These are phyloP conservation scores for Chinchilla lanigera DNA, from an alignment of 2,113 vertebrate species.

Conservation along the genomic window DNA sequence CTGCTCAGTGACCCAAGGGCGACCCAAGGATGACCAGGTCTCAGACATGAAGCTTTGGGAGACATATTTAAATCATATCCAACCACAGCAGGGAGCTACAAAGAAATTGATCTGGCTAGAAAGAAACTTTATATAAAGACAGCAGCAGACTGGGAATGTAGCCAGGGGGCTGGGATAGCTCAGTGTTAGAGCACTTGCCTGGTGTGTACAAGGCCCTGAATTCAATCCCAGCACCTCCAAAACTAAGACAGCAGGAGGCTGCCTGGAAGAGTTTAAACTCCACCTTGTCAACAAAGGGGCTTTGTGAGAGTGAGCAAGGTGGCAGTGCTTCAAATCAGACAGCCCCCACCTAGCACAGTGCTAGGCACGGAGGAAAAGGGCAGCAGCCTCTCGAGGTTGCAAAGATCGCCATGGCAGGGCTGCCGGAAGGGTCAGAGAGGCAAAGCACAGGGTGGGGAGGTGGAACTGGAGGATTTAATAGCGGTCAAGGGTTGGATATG, in stretches of 20 bases:
- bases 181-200: not conserved
- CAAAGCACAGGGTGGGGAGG: not conserved
- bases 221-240: not conserved
- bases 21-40: not conserved
- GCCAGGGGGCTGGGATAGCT: not conserved
- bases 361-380: not conserved
- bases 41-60: not conserved
- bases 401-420: not conserved
- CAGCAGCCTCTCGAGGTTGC: not conserved
- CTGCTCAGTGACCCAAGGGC: not conserved
- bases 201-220: not conserved
- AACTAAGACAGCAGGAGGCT: not conserved
- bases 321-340: not conserved
- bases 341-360: not conserved
- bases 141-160: not conserved
- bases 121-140: not conserved
- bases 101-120: not conserved
- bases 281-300: no score
- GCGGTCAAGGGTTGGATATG: not conserved
- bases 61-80: not conserved
- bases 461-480: not conserved
- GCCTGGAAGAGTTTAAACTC: not conserved
- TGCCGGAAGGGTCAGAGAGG: not conserved
- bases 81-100: not conserved
- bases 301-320: not conserved